Evolutionary conservation across 2,113 vertebrate species (phyloP).

Genomic region (Sardina pilchardus): DNA sequence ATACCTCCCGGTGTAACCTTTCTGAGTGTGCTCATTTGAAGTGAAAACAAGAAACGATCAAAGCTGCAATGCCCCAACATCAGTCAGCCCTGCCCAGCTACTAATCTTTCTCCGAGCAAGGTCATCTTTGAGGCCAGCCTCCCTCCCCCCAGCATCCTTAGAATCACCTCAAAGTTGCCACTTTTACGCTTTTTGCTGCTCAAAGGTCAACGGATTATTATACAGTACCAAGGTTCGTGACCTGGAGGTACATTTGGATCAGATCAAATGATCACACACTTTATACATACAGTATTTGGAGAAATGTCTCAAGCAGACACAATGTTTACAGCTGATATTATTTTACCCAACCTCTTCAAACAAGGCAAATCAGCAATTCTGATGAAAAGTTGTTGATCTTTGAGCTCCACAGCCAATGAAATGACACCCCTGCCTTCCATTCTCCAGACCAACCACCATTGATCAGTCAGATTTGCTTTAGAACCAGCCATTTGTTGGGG

Average conservation of each 20-base stretch:
- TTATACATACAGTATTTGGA: background rate
- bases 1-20: conserved; percentile 14
- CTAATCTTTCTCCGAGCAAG: background rate
- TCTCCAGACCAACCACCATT: too few relatives aligned
- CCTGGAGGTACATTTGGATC: background rate
- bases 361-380: background rate
- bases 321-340: background rate
- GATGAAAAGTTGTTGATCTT: background rate
- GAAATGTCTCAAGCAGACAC: background rate
- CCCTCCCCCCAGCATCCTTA: background rate
- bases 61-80: background rate
- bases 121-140: background rate
- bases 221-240: conserved; percentile 1
- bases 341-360: background rate
- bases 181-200: background rate
- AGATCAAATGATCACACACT: background rate
- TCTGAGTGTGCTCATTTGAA: background rate
- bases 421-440: background rate
- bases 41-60: conserved; percentile 4
- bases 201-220: background rate
- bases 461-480: background rate
- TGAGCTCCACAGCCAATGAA: background rate
- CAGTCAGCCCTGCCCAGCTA: background rate
- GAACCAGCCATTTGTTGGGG: background rate
- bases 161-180: background rate